Evolutionary conservation across 1,140 invertebrate species (phyloP).

Genomic region (Leptinotarsa undecemlineata): DNA sequence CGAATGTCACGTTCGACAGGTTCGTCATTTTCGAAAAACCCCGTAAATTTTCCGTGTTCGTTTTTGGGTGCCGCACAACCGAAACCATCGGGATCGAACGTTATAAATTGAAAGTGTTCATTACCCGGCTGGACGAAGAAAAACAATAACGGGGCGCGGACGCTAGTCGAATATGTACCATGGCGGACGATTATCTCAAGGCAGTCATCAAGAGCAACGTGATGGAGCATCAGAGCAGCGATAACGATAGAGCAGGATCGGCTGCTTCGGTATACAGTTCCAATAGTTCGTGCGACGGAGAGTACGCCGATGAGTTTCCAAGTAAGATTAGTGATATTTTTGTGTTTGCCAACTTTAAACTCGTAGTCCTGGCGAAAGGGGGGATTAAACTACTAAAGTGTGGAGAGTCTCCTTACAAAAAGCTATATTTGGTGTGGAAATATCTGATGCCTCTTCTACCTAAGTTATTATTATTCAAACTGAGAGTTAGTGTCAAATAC

Average conservation of each 20-base stretch:
- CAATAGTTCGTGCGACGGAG: conserved; percentile 9
- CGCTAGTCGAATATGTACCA: conserved; percentile 15
- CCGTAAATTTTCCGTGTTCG: conserved; percentile 11
- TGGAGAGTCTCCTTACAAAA: too few species aligned
- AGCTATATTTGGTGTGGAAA: too few species aligned
- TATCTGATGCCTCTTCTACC: too few species aligned
- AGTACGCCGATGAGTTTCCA: conserved; percentile 6
- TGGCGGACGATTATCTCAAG: conserved; percentile 39
- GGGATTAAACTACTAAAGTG: too few species aligned
- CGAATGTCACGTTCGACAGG: conserved; percentile 20
- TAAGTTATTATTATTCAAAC: too few species aligned
- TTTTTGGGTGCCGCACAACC: not conserved
- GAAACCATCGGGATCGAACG: conserved; percentile 6
- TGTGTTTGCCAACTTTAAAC: too few species aligned
- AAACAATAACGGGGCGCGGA: conserved; percentile 23
- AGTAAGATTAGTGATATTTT: conserved; percentile 1
- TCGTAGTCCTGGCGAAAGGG: too few species aligned
- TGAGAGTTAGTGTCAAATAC: too few species aligned
- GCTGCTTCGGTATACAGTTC: not conserved
- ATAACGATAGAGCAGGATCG: not conserved
- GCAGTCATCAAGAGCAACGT: conserved; percentile 40
- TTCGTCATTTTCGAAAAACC: conserved; percentile 17
- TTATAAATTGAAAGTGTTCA: not conserved
- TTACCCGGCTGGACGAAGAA: not conserved
- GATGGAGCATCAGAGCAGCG: conserved; percentile 5